Percentiles rank a stretch among this genome's conserved stretches.
Evolutionary conservation across 2,888 invertebrate genomes (phyloP).

Genomic region (Hirtodrosophila alboralis): DNA sequence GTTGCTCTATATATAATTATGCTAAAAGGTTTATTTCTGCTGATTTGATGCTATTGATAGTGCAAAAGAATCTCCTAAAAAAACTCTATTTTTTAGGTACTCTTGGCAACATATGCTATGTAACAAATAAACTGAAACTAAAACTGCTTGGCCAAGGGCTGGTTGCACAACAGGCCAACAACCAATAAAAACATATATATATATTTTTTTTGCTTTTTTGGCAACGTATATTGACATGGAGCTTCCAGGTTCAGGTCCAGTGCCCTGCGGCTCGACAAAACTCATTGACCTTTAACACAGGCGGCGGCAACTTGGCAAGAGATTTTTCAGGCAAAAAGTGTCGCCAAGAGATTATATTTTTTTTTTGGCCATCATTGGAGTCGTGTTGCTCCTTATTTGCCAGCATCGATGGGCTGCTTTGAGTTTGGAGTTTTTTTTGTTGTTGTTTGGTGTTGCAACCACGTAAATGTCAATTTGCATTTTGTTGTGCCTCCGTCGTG

Average conservation of each 20-base stretch:
- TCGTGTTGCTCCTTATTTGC: conserved; percentile 80
- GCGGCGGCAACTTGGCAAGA: conserved; percentile 30
- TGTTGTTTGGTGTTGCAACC: conserved; percentile 63
- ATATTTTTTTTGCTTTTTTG: conserved; percentile 23
- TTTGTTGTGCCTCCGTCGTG: conserved; percentile 59
- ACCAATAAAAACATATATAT: conserved; percentile 23
- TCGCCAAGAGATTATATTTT: conserved; percentile 56
- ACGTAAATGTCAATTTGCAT: conserved; percentile 80
- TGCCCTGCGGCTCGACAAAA: conserved; percentile 58
- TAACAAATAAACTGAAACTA: conserved; percentile 18
- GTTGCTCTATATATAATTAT: too few species aligned
- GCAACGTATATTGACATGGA: conserved; percentile 43
- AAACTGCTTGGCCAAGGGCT: conserved; percentile 42
- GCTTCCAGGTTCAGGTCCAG: conserved; percentile 76
- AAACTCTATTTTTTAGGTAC: too few species aligned
- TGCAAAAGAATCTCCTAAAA: too few species aligned
- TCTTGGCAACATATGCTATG: neutral
- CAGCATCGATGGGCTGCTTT: conserved; percentile 51
- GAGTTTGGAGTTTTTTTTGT: conserved; percentile 43
- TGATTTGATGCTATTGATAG: too few species aligned
- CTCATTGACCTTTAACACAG: conserved; percentile 76
- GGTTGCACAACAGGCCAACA: conserved; percentile 49
- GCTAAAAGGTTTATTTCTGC: too few species aligned
- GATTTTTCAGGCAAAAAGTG: conserved; percentile 63
- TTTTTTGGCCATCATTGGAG: conserved; percentile 55